Base-by-base conservation (phyloP, 2,888 invertebrate species). In the Proisotoma minuta region DNA sequence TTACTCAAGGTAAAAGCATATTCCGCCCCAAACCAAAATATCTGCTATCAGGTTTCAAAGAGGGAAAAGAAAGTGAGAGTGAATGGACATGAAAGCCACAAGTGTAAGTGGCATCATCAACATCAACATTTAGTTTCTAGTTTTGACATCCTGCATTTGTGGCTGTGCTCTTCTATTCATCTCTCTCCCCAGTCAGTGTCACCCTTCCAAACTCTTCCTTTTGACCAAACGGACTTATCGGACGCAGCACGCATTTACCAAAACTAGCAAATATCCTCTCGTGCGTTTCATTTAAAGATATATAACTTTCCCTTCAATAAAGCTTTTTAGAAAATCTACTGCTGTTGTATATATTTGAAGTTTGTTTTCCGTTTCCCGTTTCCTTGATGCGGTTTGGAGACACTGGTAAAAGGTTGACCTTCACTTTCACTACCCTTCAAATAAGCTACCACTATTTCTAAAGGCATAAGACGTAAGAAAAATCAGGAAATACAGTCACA, bases 51-150 rank as follows among this genome's bases (percentile, higher is more conserved):
- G 10, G 26, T 24, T 12, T 26, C 50, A 50, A 50, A 22, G 10
- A 3, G n/a, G 51, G n/a, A 26, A 51, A n/a, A 24, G 51, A 51
- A 50, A 50, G 23, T 24, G 5, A 24, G 20, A 24, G 43, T 43
- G 43, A 20, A 43, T 43, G 43, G 43, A 43, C 43, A 20, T 12
- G 23, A 50, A 50, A 51, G 51, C 51, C 51, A 51, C 51, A 51
- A 51, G 51, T 51, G 51, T 26, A 51, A 51, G 51, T 51, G 51
- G 51, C 51, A 51, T 51, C 51, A 51, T 51, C n/a, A 24, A 51
- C 27, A 43, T 43, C 15, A 12, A 27, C 26, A 15, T 43, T 43
- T 43, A 34, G 8, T 34, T 34, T 43, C 20, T n/a, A 43, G 15
- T 5, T 5, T 18, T n/a, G 4, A 18, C 43, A 43, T 43, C 18